Evolutionary conservation across 2,888 invertebrate species (phyloP), one percentile per base, ranked within the genome.

Genomic region (Amiota minor): DNA sequence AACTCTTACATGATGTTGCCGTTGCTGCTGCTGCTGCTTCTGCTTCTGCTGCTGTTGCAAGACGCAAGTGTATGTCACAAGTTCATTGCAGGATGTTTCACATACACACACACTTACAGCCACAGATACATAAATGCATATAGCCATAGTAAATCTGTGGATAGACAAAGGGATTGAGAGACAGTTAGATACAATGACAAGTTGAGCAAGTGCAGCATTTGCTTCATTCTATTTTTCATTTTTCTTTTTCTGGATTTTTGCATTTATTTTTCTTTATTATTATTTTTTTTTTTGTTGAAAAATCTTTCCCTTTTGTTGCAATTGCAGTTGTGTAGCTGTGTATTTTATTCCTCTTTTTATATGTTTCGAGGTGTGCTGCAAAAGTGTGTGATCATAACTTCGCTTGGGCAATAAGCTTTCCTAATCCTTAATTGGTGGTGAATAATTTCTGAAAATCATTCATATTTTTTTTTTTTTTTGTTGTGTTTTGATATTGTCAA

Each of bases 31-130:
- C 35, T 20, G 9, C 10, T 59, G 20, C 23, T 49, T 53, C 49
- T 68, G 68, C 53, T n/a, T 12, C 53, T 56, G 23, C 76, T 70
- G 78, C 50, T 46, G n/a, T 14, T 8, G 49, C 49, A 47, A 49
- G 35, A 47, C 50, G 45, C 67, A 68, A 71, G 61, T 55, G 45
- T 77, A 70, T 77, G 77, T 75, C 74, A 76, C 81, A 79, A 77
- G 78, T 78, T 78, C 83, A 84, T 80, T 83, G 83, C 78, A 82
- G 83, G 77, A 72, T 76, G 76, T 70, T 72, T 70, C 70, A 49
- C 46, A 64, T 9, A 45, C 18, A 65, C 47, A 20, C 59, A 59
- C 3, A 47, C 74, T 74, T 12, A 23, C 50, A 67, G 45, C 56
- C 14, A 59, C 4, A 70, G 56, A 59, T 77, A 81, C 73, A 75